Evolutionary conservation across 2,888 invertebrate species (phyloP).

Genomic region (Criorhina ranunculi): DNA sequence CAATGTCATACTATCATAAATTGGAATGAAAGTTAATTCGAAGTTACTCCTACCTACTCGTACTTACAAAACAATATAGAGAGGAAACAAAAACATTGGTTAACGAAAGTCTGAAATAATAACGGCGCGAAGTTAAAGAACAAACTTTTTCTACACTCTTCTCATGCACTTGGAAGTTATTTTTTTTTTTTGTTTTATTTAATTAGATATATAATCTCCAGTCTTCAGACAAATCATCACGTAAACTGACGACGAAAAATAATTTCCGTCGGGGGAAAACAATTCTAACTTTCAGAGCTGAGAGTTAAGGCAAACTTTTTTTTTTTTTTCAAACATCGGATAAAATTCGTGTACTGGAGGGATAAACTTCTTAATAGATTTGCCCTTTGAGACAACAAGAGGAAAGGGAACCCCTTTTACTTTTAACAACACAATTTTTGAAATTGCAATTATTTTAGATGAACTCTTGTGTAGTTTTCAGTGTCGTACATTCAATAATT

Average conservation of each 20-base stretch:
- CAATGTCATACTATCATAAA: neutral
- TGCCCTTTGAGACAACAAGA: neutral
- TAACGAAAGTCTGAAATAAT: slow-evolving; percentile 14
- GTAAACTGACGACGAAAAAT: slow-evolving; percentile 53
- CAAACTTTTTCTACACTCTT: slow-evolving; percentile 25
- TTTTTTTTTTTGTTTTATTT: too few species aligned
- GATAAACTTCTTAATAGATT: slow-evolving; percentile 17
- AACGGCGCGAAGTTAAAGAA: slow-evolving; percentile 13
- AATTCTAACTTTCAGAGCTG: slow-evolving; percentile 40
- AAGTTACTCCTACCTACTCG: neutral
- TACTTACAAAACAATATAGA: slow-evolving; percentile 1
- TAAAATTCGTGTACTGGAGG: neutral
- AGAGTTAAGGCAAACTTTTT: neutral
- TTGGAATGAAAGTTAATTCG: neutral
- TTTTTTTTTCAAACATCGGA: neutral
- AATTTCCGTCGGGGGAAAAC: slow-evolving; percentile 31
- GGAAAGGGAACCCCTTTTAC: neutral
- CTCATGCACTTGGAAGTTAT: slow-evolving; percentile 7
- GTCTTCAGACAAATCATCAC: slow-evolving; percentile 41
- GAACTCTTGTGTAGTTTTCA: neutral
- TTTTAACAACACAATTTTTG: neutral
- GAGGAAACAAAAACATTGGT: slow-evolving; percentile 1
- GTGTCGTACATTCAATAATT: neutral
- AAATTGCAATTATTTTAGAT: neutral
- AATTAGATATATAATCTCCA: slow-evolving; percentile 32